Evolutionary conservation across 2,888 invertebrate genomes (phyloP).

Genomic region (Hylaea fasciaria): DNA sequence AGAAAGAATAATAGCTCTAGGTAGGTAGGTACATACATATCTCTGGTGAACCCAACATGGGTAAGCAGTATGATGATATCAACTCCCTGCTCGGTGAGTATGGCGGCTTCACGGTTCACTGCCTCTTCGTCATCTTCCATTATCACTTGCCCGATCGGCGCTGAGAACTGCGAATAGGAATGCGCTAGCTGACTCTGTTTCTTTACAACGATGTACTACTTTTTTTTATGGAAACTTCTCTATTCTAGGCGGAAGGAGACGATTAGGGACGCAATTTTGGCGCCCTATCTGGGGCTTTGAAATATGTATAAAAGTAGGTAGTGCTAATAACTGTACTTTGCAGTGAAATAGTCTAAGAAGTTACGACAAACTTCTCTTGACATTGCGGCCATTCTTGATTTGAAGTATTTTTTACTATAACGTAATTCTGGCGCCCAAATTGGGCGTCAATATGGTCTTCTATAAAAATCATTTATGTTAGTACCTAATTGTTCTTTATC

Average conservation of each 20-base stretch:
- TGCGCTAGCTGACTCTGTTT: too few relatives aligned
- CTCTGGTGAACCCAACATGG: conserved; percentile 87
- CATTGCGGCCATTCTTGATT: neutral
- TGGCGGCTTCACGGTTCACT: conserved; percentile 87
- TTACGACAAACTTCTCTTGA: neutral
- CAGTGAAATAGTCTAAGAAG: neutral
- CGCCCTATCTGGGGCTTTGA: conserved; percentile 1
- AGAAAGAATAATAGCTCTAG: too few relatives aligned
- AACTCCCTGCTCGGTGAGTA: conserved; percentile 86
- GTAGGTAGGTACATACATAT: too few relatives aligned
- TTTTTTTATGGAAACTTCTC: too few relatives aligned
- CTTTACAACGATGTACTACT: too few relatives aligned
- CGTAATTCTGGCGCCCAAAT: conserved; percentile 11
- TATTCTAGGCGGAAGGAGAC: neutral
- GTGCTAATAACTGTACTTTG: too few relatives aligned
- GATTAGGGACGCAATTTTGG: neutral
- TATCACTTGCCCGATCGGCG: conserved; percentile 87
- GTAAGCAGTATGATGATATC: conserved; percentile 93
- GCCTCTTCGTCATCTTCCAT: conserved; percentile 89
- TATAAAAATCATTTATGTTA: neutral
- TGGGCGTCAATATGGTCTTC: conserved; percentile 4
- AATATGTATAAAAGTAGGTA: too few relatives aligned
- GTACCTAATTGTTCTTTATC: too few relatives aligned
- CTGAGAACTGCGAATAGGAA: conserved; percentile 80
- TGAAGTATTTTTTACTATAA: neutral